Evolutionary conservation across 1,140 invertebrate species (phyloP), one percentile per base, ranked within the genome.

Genomic region (Apolygus lucorum): DNA sequence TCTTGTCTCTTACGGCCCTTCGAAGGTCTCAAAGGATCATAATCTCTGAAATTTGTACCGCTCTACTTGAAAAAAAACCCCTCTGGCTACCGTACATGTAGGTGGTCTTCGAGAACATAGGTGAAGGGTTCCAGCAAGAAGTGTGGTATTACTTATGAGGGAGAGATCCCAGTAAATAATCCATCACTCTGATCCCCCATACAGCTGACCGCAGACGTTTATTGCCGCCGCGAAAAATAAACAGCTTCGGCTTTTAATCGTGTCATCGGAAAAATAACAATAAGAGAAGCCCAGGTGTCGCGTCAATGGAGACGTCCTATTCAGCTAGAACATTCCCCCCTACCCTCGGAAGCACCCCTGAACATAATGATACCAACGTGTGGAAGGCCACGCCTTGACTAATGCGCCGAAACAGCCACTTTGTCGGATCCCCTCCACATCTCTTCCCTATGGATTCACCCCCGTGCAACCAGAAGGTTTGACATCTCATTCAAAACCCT

Each of bases 311-410:
- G 54, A 4, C 4, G 22, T 59, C 22, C 54, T 24, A 59, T 59
- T 59, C 13, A 59, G 22, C 22, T 24, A 11, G 11, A 21, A 4
- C 54, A 24, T 22, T 22, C 11, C 54, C 22, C 11, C 54, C 11
- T 21, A 11, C 54, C 34, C 34, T 42, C 34, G 34, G 34, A 42
- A 59, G 54, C 8, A 24, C 17, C 34, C 34, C 17, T 8, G 54
- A 59, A 59, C 54, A 59, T 59, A 59, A 59, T 59, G 54, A 59
- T 59, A 59, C 54, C 54, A 59, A 21, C 54, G 54, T 59, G 54
- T 59, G 54, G 54, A 59, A 59, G 54, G 54, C 54, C 54, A 59
- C 54, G 54, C 54, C 54, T 59, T 24, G 54, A 59, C 54, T 59
- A 59, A 59, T 59, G 54, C 54, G 54, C 11, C 54, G 54, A 59